phyloP scores from a whole-genome alignment of 1,140 invertebrate species.

The Cydia splendana region DNA sequence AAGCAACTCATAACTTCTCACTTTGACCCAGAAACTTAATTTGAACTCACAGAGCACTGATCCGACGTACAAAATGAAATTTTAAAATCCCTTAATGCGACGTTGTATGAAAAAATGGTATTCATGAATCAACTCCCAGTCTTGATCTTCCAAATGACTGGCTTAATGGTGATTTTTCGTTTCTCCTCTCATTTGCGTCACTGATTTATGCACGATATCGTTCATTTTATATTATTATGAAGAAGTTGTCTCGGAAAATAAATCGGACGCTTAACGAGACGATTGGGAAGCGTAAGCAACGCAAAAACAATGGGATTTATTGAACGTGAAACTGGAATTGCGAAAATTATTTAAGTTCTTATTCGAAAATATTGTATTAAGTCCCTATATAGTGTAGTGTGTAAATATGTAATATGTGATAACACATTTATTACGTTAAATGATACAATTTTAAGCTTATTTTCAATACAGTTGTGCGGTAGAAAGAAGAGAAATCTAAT shows the following conservation, averaged over 20 bases:
- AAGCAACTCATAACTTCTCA: background rate
- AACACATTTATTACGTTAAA: too few species aligned
- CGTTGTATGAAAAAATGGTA: conserved; percentile 13
- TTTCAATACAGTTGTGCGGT: too few species aligned
- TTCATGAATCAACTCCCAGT: conserved; percentile 32
- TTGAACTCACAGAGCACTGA: conserved; percentile 13
- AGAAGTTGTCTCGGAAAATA: conserved; percentile 13
- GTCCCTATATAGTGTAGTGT: too few species aligned
- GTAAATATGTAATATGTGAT: too few species aligned
- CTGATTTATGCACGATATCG: conserved; percentile 32
- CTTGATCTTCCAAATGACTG: conserved; percentile 30
- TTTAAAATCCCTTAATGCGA: conserved; percentile 15
- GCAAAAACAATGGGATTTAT: background rate
- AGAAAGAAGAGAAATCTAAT: too few species aligned
- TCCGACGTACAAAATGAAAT: conserved; percentile 16
- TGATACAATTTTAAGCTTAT: too few species aligned
- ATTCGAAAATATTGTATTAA: background rate
- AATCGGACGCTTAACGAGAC: conserved; percentile 28
- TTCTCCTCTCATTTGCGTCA: conserved; percentile 30
- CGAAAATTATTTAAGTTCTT: background rate
- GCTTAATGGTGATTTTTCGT: conserved; percentile 31
- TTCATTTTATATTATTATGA: conserved; percentile 31
- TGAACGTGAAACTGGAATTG: background rate
- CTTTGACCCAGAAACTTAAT: conserved; percentile 3
- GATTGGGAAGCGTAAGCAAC: conserved; percentile 16